Percentiles rank a stretch among this genome's conserved stretches.
These are phyloP conservation scores for Euura lappo DNA, from an alignment of 1,140 invertebrate genomes.

Conservation along the genomic window DNA sequence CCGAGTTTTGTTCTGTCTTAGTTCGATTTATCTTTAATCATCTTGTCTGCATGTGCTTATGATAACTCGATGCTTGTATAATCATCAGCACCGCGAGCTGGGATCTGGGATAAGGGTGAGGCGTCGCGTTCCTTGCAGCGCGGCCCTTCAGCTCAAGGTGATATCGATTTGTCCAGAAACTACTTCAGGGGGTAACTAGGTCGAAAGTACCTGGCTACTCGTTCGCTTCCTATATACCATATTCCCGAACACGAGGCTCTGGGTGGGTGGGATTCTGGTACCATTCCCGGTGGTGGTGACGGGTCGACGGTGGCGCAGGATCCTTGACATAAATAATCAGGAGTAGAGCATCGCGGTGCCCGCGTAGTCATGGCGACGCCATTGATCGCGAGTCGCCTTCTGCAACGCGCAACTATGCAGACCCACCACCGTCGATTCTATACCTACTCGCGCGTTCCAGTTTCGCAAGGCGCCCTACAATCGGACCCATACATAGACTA, in stretches of 20 bases:
- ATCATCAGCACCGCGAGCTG: too few species aligned
- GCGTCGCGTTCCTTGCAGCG: too few species aligned
- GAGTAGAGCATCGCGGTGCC: constrained; percentile 51
- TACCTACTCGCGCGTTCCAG: constrained; percentile 10
- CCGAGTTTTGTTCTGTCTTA: too few species aligned
- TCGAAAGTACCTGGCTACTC: constrained; percentile 44
- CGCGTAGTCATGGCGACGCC: constrained; percentile 51
- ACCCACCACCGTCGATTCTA: constrained; percentile 14
- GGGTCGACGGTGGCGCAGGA: constrained; percentile 41
- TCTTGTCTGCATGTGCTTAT: too few species aligned
- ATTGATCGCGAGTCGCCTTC: constrained; percentile 46
- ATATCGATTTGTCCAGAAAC: constrained; percentile 53
- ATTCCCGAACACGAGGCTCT: background rate
- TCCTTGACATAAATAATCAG: constrained; percentile 62
- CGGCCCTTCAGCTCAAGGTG: background rate
- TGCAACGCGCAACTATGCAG: constrained; percentile 26
- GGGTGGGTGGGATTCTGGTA: background rate
- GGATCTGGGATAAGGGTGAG: too few species aligned
- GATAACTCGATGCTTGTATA: too few species aligned
- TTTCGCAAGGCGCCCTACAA: constrained; percentile 1
- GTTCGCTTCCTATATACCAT: background rate
- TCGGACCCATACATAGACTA: background rate
- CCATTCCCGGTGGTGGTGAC: constrained; percentile 1
- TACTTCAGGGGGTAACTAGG: constrained; percentile 54
- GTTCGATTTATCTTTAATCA: too few species aligned